Evolutionary conservation across 2,797 vertebrate genomes (phyloP).

Genomic region (Ataeniobius toweri): DNA sequence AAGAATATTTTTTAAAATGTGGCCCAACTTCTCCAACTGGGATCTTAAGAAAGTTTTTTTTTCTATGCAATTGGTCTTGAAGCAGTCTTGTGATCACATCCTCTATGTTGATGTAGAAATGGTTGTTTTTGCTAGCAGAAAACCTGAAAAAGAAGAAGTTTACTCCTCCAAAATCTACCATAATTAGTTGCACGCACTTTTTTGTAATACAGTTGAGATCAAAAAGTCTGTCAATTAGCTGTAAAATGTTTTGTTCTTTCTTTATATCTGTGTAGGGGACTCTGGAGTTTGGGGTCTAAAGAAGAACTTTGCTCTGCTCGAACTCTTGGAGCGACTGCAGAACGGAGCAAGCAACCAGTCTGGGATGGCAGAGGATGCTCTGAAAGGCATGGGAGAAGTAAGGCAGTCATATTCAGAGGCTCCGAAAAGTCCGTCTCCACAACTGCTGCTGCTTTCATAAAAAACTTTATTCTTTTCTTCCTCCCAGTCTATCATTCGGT

Average conservation of each 20-base stretch:
- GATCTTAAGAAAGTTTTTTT: too few relatives aligned
- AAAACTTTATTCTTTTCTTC: not conserved
- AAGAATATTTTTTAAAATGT: not conserved
- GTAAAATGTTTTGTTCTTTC: not conserved
- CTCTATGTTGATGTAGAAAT: too few relatives aligned
- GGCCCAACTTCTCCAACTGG: not conserved
- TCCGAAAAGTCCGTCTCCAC: too few relatives aligned
- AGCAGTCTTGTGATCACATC: too few relatives aligned
- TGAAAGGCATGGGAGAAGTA: conserved; percentile 95
- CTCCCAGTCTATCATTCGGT: conserved; percentile 89
- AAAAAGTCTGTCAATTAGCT: not conserved
- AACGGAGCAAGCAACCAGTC: conserved; percentile 92
- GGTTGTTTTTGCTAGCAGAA: too few relatives aligned
- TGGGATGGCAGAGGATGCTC: conserved; percentile 86
- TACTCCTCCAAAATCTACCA: not conserved
- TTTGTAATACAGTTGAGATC: not conserved
- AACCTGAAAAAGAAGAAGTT: not conserved
- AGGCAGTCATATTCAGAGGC: not conserved
- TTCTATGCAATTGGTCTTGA: not conserved
- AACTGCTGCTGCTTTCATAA: not conserved
- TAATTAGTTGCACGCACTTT: too few relatives aligned
- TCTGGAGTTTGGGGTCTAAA: conserved; percentile 98
- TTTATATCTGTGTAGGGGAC: conserved; percentile 80
- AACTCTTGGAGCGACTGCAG: conserved; percentile 94
- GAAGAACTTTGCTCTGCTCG: conserved; percentile 97